Evolutionary conservation across 2,113 vertebrate species (phyloP), one percentile per base, ranked within the genome.

Genomic region (Galeopterus variegatus): DNA sequence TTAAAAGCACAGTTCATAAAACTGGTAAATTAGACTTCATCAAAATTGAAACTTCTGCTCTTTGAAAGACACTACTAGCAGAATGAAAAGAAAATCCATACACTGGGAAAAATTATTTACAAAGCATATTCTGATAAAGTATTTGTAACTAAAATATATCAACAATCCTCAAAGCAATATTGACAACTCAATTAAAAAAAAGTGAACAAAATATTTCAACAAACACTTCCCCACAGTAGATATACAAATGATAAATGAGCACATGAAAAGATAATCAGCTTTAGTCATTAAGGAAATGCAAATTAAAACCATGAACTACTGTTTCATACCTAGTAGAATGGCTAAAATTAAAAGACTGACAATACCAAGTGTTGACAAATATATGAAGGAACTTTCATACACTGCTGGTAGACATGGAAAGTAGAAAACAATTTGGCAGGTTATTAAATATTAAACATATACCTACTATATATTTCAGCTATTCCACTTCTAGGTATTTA

Each of bases 1-100:
- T 70, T 88, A 62, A 86, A 95, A 56, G 76, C 6, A 67, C 6
- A 73, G 45, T 80, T 56, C 33, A 48, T 95, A 52, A 95, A 91
- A 75, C 60, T 94, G 26, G 3, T 96, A 76, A 92, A 79, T 48
- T 65, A 33, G 24, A 62, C 17, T 93, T 92, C 33, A 54, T 85
- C 36, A 94, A 70, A 88, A 82, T 82, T 45, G 31, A n/a, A 94
- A 26, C 62, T 64, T 81, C 48, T 81, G 18, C 17, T 87, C 62
- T 88, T 56, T 56, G 12, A 84, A 79, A 92, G 84, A 89, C 36
- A 75, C 7, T 65, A 24, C 24, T 79, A 89, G 33, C n/a, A 89
- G 65, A 80, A n/a, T 72, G 28, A 48, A 77, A 90, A 91, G 58
- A 73, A 72, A 77, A 65, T 8, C 75, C 26, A 72, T 5, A 72